A percentile compares a stretch with the other conserved stretches of the same genome.
Conservation (phyloP, 2,888 invertebrate species). For the Vesta saturnalis region DNA sequence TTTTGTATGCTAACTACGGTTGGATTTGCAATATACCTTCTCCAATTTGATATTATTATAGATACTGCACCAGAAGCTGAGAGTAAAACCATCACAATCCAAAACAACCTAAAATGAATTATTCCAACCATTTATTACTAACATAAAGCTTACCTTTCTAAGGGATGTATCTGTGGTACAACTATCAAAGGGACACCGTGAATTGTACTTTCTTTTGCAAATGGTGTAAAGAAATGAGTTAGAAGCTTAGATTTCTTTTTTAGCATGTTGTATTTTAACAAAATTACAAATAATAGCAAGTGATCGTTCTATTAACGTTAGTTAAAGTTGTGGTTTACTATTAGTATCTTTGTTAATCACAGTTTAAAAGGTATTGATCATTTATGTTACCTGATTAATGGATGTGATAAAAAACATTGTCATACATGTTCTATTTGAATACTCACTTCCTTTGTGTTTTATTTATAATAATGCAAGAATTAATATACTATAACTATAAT, state of each 20-base stretch:
- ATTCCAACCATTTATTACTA: neutral
- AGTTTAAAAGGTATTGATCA: too few species aligned
- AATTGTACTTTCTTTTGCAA: slow-evolving; percentile 54
- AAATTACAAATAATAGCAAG: too few species aligned
- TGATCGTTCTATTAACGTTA: too few species aligned
- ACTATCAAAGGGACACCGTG: slow-evolving; percentile 55
- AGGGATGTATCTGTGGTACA: slow-evolving; percentile 60
- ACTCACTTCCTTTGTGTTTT: too few species aligned
- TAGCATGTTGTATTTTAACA: too few species aligned
- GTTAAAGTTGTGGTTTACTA: too few species aligned
- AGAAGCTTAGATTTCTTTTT: neutral
- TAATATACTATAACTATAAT: too few species aligned
- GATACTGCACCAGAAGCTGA: slow-evolving; percentile 24
- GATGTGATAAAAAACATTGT: too few species aligned
- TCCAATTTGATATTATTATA: slow-evolving; percentile 60
- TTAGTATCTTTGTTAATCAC: too few species aligned
- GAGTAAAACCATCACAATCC: neutral
- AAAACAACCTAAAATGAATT: slow-evolving; percentile 28
- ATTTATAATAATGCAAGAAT: too few species aligned
- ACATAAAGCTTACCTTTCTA: slow-evolving; percentile 62
- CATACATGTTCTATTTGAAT: too few species aligned
- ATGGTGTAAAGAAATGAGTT: slow-evolving; percentile 23
- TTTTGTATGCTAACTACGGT: slow-evolving; percentile 73
- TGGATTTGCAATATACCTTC: slow-evolving; percentile 68
- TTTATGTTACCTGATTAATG: too few species aligned